These are phyloP conservation scores for Napeogenes sylphis DNA, from an alignment of 2,888 invertebrate species.

Conservation along the genomic window DNA sequence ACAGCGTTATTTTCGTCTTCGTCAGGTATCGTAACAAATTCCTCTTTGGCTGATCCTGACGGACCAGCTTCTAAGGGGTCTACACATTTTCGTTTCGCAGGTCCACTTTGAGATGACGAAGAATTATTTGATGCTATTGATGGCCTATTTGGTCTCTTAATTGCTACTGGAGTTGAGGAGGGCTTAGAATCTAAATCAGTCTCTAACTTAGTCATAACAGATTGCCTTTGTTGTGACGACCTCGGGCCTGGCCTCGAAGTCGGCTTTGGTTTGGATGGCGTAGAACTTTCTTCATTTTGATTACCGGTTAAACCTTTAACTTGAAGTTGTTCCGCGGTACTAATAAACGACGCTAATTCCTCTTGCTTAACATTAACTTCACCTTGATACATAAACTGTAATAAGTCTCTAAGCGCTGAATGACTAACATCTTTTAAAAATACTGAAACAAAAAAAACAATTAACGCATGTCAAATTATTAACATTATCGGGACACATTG, in stretches of 20 bases:
- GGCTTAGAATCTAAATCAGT: slow-evolving; percentile 80
- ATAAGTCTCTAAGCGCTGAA: slow-evolving; percentile 82
- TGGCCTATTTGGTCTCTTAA: slow-evolving; percentile 82
- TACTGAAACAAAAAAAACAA: slow-evolving; percentile 69
- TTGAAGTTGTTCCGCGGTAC: slow-evolving; percentile 84
- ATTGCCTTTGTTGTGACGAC: slow-evolving; percentile 80
- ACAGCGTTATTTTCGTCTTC: slow-evolving; percentile 77
- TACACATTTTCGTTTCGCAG: slow-evolving; percentile 76
- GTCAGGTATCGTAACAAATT: slow-evolving; percentile 74
- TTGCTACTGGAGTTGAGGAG: slow-evolving; percentile 79
- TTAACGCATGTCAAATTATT: slow-evolving; percentile 12
- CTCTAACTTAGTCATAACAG: slow-evolving; percentile 80
- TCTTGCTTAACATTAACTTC: slow-evolving; percentile 85
- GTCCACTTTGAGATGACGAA: slow-evolving; percentile 77
- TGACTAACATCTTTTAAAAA: slow-evolving; percentile 85
- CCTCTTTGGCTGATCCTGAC: slow-evolving; percentile 75
- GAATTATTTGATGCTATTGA: slow-evolving; percentile 80
- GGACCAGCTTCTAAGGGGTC: slow-evolving; percentile 81
- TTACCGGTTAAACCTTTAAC: slow-evolving; percentile 83
- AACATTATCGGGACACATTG: not conserved
- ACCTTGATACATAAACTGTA: slow-evolving; percentile 85
- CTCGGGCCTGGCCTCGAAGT: slow-evolving; percentile 80
- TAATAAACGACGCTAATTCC: slow-evolving; percentile 83
- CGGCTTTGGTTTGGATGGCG: slow-evolving; percentile 78
- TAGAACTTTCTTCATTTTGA: slow-evolving; percentile 78